Percentiles rank a stretch among this genome's conserved stretches.
These are phyloP conservation scores for Dendrocincla tyrannina DNA, from an alignment of 2,797 vertebrate species.

Conservation along the genomic window DNA sequence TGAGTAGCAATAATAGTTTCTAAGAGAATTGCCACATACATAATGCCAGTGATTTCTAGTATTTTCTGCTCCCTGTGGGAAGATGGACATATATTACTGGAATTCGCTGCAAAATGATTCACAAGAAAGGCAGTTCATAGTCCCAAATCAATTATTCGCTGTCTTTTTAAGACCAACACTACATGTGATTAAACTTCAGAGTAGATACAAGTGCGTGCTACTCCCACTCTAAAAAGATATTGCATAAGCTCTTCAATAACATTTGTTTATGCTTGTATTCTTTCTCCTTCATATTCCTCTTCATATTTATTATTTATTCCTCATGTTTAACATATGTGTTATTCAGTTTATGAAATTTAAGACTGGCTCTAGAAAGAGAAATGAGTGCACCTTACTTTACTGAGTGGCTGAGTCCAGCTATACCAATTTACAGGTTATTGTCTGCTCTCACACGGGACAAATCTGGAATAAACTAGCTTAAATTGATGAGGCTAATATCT, in stretches of 20 bases:
- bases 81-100: constrained; percentile 10
- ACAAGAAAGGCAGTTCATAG: constrained; percentile 1
- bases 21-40: constrained; percentile 9
- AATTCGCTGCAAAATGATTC: constrained; percentile 14
- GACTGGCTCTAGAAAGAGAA: not conserved
- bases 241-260: not conserved
- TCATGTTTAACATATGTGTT: not conserved
- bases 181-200: constrained; percentile 7
- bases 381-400: not conserved
- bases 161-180: not conserved
- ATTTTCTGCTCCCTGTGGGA: constrained; percentile 15
- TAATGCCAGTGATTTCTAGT: constrained; percentile 10
- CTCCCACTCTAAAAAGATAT: not conserved
- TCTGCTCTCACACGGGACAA: not conserved
- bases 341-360: not conserved
- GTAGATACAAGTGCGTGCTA: not conserved
- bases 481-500: not conserved
- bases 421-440: not conserved
- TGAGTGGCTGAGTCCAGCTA: not conserved
- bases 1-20: constrained; percentile 6
- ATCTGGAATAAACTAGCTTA: not conserved
- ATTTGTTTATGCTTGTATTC: not conserved
- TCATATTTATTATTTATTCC: not conserved
- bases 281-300: not conserved
- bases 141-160: constrained; percentile 1